Percentiles rank a stretch among this genome's conserved stretches.
These are phyloP conservation scores for Chouioia cunea DNA, from an alignment of 2,888 invertebrate genomes.

Conservation along the genomic window DNA sequence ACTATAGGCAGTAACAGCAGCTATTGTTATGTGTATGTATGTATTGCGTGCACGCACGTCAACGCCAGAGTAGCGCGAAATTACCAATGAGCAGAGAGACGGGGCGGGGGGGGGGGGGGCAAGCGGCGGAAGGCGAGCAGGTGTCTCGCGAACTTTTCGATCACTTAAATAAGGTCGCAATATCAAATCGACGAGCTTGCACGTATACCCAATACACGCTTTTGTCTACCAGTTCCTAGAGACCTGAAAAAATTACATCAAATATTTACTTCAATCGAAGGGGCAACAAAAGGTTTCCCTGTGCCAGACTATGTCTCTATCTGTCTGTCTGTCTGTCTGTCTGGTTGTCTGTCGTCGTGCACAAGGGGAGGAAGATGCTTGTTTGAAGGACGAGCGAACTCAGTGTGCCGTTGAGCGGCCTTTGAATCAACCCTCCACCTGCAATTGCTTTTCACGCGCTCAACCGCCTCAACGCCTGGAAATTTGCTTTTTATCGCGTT, in stretches of 20 bases:
- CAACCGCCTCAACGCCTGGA: constrained; percentile 11
- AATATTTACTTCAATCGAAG: constrained; percentile 56
- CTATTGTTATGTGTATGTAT: not conserved
- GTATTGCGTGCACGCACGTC: too few species aligned
- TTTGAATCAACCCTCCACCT: not conserved
- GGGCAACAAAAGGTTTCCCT: constrained; percentile 36
- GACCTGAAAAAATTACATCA: constrained; percentile 57
- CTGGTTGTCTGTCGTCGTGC: too few species aligned
- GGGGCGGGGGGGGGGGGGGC: too few species aligned
- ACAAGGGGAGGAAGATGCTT: too few species aligned
- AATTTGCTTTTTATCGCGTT: constrained; percentile 34
- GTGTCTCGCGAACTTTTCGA: constrained; percentile 47
- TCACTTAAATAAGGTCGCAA: constrained; percentile 44
- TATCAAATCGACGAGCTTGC: constrained; percentile 37
- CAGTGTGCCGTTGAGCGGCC: not conserved
- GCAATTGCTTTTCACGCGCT: constrained; percentile 25
- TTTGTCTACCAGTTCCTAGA: too few species aligned
- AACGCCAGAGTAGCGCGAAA: not conserved
- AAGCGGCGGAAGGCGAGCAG: constrained; percentile 37
- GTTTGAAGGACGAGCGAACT: constrained; percentile 18
- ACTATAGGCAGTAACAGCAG: not conserved
- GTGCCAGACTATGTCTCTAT: too few species aligned
- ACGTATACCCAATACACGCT: too few species aligned
- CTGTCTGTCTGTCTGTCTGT: too few species aligned
- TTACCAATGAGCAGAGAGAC: not conserved